Evolutionary conservation across 1,140 invertebrate species (phyloP), one percentile per base, ranked within the genome.

Genomic region (Bombus confusus): DNA sequence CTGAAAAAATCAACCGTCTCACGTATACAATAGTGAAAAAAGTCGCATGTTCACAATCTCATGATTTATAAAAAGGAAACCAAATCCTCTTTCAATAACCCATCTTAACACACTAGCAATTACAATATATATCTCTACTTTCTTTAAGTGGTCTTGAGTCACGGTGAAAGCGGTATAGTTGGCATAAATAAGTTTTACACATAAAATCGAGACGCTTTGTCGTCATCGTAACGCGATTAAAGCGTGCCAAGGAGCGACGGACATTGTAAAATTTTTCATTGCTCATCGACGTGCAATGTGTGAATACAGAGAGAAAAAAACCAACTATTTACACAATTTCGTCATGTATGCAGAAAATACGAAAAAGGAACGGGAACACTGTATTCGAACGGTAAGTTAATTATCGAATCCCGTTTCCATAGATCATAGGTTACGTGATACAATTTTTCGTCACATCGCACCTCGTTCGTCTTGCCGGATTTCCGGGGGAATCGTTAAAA

Each of bases 61-160:
- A 83, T 15, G 10, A 68, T 83, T 76, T 62, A 47, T 31, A 13
- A 83, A 76, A 52, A 52, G 31, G 28, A 39, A 77, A 86, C 12
- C 57, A n/a, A 79, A 79, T 47, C 9, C 57, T 72, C 52, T 13
- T 80, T n/a, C 41, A 83, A 82, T 31, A 86, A 80, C 80, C 78
- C 43, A 78, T 82, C 72, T 59, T 74, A 85, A 82, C 39, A 62
- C n/a, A 88, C 84, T 89, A 80, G 41, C 80, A 84, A 86, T 81
- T 79, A 86, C 86, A 76, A 62, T 62, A 28, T 88, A 83, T 88
- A 83, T 86, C 85, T 91, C 84, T 76, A 86, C 68, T 85, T 79
- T 82, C 79, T 79, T 83, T 47, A 92, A 91, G 93, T 94, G 93
- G 93, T 93, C 90, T 93, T 91, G 89, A 94, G 93, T 93, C 93